Base-by-base conservation (phyloP, 2,797 vertebrate genomes). In the Stomatorhinus walkeri region DNA sequence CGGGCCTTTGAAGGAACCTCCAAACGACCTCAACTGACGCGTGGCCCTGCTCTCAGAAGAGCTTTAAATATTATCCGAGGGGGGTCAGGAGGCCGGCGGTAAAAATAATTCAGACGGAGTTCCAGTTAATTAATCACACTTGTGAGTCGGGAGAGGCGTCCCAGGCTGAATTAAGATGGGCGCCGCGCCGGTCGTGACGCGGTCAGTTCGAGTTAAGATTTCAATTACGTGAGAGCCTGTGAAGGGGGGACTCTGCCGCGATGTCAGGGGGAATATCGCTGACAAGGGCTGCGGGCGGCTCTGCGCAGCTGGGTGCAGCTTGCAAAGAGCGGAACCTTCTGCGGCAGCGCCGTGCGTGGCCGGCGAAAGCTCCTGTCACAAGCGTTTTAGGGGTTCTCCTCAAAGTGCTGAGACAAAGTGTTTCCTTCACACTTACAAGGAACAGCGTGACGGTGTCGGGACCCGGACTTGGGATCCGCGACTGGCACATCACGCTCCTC, bases 61-160 rank as follows among this genome's bases (percentile, higher is more conserved):
- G 28, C 64, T 87, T 87, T 89, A 36, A 84, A 61, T 84, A 87
- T 56, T 89, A 84, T 84, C 81, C n/a, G 22, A 56, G 84, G 88
- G 85, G 68, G 84, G 61, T 85, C 56, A 87, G 51, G 19, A 52
- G 68, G 85, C 40, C 68, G 76, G 52, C n/a, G 40, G 46, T 40
- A 79, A 87, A 52, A 48, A 54, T 59, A 89, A 72, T 85, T 87
- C 36, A 87, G 19, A 88, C 79, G 10, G 56, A 3, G 61, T 49
- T 89, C 49, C 51, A 19, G 64, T 89, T 84, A 54, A 89, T 88
- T 85, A 88, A 85, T 43, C 81, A 84, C 28, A 52, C 83, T 72
- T 72, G 49, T 48, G 84, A 72, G 84, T 89, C 4, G 59, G 24
- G 32, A 88, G 49, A 88, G 76, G 54, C 36, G 6, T 10, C 36